phyloP scores from a whole-genome alignment of 2,797 vertebrate species.

The Denticeps clupeoides region DNA sequence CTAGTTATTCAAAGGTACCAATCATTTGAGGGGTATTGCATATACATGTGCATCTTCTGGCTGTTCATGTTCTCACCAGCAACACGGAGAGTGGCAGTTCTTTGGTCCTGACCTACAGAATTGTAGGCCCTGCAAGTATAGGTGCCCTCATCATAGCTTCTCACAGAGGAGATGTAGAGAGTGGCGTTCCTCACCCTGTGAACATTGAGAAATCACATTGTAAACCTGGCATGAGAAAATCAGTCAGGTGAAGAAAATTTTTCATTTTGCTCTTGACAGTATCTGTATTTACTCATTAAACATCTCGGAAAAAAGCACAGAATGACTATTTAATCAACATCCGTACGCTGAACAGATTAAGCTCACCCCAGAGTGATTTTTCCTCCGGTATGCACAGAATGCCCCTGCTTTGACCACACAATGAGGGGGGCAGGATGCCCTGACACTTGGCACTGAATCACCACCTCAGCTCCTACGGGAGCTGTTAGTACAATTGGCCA shows the following conservation, averaged over 20 bases:
- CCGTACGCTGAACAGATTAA: neutral
- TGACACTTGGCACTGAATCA: conserved; percentile 54
- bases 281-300: neutral
- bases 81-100: conserved; percentile 45
- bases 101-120: conserved; percentile 40
- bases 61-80: conserved; percentile 49
- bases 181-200: conserved; percentile 51
- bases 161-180: conserved; percentile 53
- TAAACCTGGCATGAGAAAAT: neutral
- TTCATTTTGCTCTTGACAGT: too few species aligned
- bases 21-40: too few species aligned
- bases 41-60: too few species aligned
- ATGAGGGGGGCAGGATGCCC: conserved; percentile 55
- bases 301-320: neutral
- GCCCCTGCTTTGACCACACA: conserved; percentile 56
- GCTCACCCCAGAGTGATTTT: conserved; percentile 46
- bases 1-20: too few species aligned
- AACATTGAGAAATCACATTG: neutral
- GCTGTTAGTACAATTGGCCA: conserved; percentile 49
- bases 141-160: conserved; percentile 55
- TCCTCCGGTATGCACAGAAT: conserved; percentile 56
- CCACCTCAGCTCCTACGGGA: conserved; percentile 45
- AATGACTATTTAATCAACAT: neutral
- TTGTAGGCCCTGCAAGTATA: conserved; percentile 60
- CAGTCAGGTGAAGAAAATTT: too few species aligned